Conservation (phyloP, 2,888 invertebrate genomes). For the Brassicogethes aeneus region DNA sequence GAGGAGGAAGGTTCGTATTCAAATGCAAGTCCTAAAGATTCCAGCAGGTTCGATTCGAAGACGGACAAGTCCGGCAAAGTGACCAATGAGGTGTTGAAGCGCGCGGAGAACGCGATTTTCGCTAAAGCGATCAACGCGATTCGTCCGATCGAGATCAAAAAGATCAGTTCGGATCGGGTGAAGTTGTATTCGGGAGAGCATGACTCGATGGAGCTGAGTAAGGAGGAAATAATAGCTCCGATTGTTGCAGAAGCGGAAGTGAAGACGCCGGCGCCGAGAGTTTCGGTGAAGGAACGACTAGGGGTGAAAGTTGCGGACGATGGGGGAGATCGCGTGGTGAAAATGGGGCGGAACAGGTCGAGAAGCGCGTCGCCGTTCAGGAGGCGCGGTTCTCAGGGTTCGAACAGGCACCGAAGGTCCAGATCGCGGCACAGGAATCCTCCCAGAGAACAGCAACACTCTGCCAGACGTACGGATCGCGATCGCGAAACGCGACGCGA, state of each 20-base stretch:
- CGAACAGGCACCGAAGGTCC: slow-evolving; percentile 35
- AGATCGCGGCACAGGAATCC: slow-evolving; percentile 25
- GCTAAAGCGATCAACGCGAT: slow-evolving; percentile 80
- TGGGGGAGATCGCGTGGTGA: slow-evolving; percentile 46
- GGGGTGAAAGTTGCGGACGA: slow-evolving; percentile 65
- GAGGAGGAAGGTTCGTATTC: slow-evolving; percentile 48
- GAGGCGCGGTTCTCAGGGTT: slow-evolving; percentile 35
- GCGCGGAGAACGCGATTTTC: slow-evolving; percentile 87
- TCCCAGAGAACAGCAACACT: slow-evolving; percentile 22
- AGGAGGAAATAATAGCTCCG: slow-evolving; percentile 6
- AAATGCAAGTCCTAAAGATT: slow-evolving; percentile 23
- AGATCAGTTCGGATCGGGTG: slow-evolving; percentile 59
- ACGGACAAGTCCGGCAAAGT: slow-evolving; percentile 54
- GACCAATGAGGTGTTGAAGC: slow-evolving; percentile 79
- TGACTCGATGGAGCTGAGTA: slow-evolving; percentile 11
- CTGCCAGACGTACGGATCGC: slow-evolving; percentile 25
- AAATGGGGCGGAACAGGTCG: slow-evolving; percentile 39
- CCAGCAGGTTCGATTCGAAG: slow-evolving; percentile 29
- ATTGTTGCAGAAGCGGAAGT: slow-evolving; percentile 14
- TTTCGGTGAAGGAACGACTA: slow-evolving; percentile 71
- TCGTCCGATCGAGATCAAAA: slow-evolving; percentile 62
- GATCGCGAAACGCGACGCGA: slow-evolving; percentile 31
- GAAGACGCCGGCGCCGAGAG: slow-evolving; percentile 47
- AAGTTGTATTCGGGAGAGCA: slow-evolving; percentile 53
- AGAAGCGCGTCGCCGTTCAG: slow-evolving; percentile 46